A percentile compares a stretch with the other conserved stretches of the same genome.
These are phyloP conservation scores for Eupsilia transversa DNA, from an alignment of 2,888 invertebrate genomes.

Conservation along the genomic window DNA sequence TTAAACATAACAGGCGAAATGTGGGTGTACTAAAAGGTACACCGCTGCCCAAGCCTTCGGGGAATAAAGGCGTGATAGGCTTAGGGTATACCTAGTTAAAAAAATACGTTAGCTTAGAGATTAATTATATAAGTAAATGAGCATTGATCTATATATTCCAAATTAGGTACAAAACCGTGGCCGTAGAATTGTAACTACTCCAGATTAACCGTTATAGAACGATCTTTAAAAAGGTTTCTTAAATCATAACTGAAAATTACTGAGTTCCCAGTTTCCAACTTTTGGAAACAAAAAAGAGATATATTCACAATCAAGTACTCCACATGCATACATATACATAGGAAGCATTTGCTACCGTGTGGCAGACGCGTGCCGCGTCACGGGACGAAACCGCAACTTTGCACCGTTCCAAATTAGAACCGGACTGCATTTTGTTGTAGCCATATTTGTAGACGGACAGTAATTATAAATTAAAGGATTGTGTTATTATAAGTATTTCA, in stretches of 20 bases:
- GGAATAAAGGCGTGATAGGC: neutral
- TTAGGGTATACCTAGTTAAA: neutral
- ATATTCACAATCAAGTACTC: conserved; percentile 9
- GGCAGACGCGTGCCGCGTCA: conserved; percentile 44
- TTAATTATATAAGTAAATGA: neutral
- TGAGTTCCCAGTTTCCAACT: neutral
- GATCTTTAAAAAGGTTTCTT: neutral
- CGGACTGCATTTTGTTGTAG: conserved; percentile 10
- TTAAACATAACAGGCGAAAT: too few relatives aligned
- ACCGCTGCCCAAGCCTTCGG: too few relatives aligned
- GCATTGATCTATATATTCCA: neutral
- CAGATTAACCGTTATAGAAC: neutral
- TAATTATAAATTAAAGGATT: neutral
- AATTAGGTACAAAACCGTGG: neutral
- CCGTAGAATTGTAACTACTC: neutral
- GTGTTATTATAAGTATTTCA: neutral
- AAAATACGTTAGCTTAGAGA: neutral
- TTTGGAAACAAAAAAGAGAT: conserved; percentile 1
- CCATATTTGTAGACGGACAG: conserved; percentile 35
- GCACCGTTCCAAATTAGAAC: conserved; percentile 48
- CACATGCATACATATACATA: conserved; percentile 15
- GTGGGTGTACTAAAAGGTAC: too few relatives aligned
- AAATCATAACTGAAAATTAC: neutral
- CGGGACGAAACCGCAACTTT: conserved; percentile 47
- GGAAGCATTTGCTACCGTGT: conserved; percentile 28